Evolutionary conservation across 2,797 vertebrate species (phyloP), one percentile per base, ranked within the genome.

Genomic region (Notolabrus celidotus): DNA sequence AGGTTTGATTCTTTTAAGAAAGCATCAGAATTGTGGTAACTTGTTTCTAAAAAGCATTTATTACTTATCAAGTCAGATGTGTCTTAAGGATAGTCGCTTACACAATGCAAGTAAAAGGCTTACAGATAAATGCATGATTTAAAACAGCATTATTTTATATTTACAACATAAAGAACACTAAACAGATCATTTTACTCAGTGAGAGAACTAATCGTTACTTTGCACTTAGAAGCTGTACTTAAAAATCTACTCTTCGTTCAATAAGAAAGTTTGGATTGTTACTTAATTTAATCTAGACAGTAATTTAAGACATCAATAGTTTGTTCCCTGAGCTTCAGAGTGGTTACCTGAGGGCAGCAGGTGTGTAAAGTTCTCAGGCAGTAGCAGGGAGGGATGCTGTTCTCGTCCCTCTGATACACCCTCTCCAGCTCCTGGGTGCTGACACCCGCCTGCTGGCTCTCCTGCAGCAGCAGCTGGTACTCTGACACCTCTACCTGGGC

Each of bases 321-420:
- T 31, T 1, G 11, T 59, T 27, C 22, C 10, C 10, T 33, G 10
- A 3, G 3, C 7, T 33, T 8, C 10, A 8, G 10, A 11, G 33
- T 33, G 33, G 33, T 23, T 29, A 85, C 87, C 85, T 68, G 80
- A 41, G 47, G 25, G 25, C 10, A 12, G 63, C 36, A 19, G 52
- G 27, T n/a, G 65, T 3, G 20, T 61, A 11, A 7, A 36, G 61
- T n/a, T 41, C 56, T 84, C 53, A 91, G 83, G 43, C 80, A 80
- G 84, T 91, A 95, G 27, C 90, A 92, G 0, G 95, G 77, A 6
- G 95, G 94, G 19, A 92, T 34, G 42, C 56, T 68, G 76, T 96
- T 96, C 82, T 96, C 95, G 4, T 96, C 94, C 60, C 92, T 89
- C 39, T 43, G 67, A 82, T 95, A 96, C 22, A 59, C 86, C 43